Base-by-base conservation (phyloP, 2,888 invertebrate species). In the Eupithecia inturbata region DNA sequence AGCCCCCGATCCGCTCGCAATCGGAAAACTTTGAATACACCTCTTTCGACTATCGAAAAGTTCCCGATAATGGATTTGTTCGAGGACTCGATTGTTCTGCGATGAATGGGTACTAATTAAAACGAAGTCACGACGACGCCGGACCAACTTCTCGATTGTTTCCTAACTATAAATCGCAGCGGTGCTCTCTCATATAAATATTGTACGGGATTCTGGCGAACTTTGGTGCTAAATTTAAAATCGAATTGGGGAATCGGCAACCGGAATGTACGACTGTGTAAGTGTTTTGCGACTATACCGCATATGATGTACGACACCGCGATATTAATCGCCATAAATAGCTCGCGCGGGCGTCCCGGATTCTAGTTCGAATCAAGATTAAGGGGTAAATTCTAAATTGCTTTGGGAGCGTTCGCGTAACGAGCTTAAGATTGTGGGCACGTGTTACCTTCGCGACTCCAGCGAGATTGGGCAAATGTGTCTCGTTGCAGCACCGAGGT, bases 71-170 rank as follows among this genome's bases (percentile, higher is more conserved):
- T 94, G 91, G 93, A 93, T 94, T 92, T 89, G 92, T 92, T 91
- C 89, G 89, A 91, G 89, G 88, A 92, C 90, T 90, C 93, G 87
- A 94, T 94, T 93, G 94, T 94, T 93, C 93, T 83, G 86, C 91
- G 90, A 93, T 94, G 93, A 95, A 95, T 94, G 93, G 94, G 92
- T 89, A 92, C 94, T 95, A 95, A 95, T 95, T 95, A 95, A 94
- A 95, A 95, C 90, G 92, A 92, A 94, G 93, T 94, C 93, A 91
- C 90, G 91, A 87, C 91, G 91, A 87, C 83, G 91, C 87, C 84
- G 90, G 92, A 91, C 92, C 88, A 91, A 93, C 89, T 93, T 93
- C 85, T 84, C 89, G 89, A 93, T 92, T 93, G 92, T 93, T 92
- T 88, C 88, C 87, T 79, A 89, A 92, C 92, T 92, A 92, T 92